Evolutionary conservation across 2,797 vertebrate species (phyloP).

Genomic region (Picus viridis): DNA sequence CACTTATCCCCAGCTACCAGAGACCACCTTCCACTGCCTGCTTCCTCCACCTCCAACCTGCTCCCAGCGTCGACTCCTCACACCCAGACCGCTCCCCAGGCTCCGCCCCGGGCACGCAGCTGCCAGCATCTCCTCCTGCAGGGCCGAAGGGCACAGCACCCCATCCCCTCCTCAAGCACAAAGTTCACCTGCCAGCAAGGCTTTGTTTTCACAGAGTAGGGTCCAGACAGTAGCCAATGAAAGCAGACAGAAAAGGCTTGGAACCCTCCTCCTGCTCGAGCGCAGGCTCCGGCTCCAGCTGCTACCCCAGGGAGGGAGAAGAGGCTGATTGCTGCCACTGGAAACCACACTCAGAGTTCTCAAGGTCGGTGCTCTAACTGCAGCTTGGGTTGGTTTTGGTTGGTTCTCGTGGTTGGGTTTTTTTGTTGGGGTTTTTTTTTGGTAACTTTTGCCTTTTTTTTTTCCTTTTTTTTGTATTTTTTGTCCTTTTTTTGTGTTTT

Average conservation of each 20-base stretch:
- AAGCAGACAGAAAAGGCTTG: slow-evolving; percentile 78
- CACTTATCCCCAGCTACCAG: slow-evolving; percentile 22
- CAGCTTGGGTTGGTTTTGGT: no score
- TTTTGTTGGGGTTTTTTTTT: no score
- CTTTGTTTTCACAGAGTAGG: slow-evolving; percentile 73
- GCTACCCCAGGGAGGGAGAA: slow-evolving; percentile 73
- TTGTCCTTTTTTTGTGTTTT: no score
- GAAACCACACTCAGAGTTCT: slow-evolving; percentile 79
- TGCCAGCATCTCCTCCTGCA: slow-evolving; percentile 60
- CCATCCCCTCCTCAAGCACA: slow-evolving; percentile 72
- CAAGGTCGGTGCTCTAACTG: slow-evolving; percentile 82
- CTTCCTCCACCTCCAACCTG: slow-evolving; percentile 42
- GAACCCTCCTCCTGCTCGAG: slow-evolving; percentile 78
- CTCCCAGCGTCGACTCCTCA: slow-evolving; percentile 58
- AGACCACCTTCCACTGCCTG: slow-evolving; percentile 71
- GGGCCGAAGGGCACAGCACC: slow-evolving; percentile 76
- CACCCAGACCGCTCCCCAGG: slow-evolving; percentile 73
- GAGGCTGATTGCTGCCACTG: slow-evolving; percentile 81
- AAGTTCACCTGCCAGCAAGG: slow-evolving; percentile 69
- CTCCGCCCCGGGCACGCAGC: slow-evolving; percentile 65
- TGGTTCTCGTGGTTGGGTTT: not conserved
- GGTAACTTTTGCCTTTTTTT: no score
- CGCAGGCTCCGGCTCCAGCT: slow-evolving; percentile 69
- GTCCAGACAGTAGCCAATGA: slow-evolving; percentile 79
- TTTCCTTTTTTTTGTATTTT: no score